Evolutionary conservation across 1,140 invertebrate genomes (phyloP).

Genomic region (Mesaphorura yosii): DNA sequence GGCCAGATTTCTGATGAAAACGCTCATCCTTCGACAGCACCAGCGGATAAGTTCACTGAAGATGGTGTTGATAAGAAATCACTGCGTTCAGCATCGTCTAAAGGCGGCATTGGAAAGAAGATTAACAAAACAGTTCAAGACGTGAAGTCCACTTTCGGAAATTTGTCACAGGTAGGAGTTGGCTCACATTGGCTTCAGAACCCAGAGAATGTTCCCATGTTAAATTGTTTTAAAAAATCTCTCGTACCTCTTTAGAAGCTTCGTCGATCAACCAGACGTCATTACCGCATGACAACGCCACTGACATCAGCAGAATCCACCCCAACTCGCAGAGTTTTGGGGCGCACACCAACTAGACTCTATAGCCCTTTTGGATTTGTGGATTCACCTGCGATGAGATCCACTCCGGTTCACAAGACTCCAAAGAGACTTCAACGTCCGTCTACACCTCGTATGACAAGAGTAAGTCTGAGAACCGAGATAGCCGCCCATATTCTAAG

Average conservation of each 20-base stretch:
- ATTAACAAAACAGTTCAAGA: conserved; percentile 47
- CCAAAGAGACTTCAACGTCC: background rate
- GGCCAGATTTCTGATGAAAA: too few species aligned
- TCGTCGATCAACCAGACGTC: conserved; percentile 44
- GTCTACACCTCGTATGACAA: background rate
- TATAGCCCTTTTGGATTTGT: conserved; percentile 48
- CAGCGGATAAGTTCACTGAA: background rate
- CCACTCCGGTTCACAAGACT: conserved; percentile 35
- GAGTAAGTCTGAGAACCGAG: background rate
- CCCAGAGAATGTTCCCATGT: conserved; percentile 14
- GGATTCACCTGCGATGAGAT: conserved; percentile 35
- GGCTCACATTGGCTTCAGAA: conserved; percentile 7
- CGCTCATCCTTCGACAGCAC: background rate
- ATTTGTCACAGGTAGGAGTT: conserved; percentile 44
- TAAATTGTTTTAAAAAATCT: conserved; percentile 21
- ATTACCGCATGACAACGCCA: conserved; percentile 41
- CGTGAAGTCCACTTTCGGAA: conserved; percentile 45
- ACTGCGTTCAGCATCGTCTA: background rate
- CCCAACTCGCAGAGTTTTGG: conserved; percentile 41
- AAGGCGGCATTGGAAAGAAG: conserved; percentile 35
- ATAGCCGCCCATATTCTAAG: background rate
- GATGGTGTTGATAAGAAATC: background rate
- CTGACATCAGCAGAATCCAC: conserved; percentile 40
- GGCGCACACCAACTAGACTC: conserved; percentile 50
- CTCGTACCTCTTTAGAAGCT: conserved; percentile 39